These are phyloP conservation scores for Drosophila suzukii DNA, from an alignment of 1,140 invertebrate genomes.

Conservation along the genomic window DNA sequence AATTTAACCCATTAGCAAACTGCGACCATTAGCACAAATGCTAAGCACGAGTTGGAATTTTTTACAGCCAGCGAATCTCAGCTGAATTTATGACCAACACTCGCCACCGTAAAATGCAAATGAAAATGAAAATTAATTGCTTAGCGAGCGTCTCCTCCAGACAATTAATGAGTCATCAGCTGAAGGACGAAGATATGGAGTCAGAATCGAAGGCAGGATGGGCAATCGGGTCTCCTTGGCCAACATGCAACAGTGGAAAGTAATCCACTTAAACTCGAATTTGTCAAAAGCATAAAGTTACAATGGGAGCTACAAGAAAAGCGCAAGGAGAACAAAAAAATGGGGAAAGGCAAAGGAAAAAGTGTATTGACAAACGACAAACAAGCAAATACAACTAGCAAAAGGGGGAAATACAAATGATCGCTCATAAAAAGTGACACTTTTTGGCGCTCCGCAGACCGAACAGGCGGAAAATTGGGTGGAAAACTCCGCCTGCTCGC, in stretches of 20 bases:
- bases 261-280: slow-evolving; percentile 80
- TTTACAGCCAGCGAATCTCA: slow-evolving; percentile 28
- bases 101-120: slow-evolving; percentile 32
- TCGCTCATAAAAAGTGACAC: slow-evolving; percentile 80
- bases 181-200: slow-evolving; percentile 30
- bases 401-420: slow-evolving; percentile 71
- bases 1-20: slow-evolving; percentile 4
- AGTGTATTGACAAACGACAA: slow-evolving; percentile 62
- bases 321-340: slow-evolving; percentile 9
- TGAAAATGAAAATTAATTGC: slow-evolving; percentile 71
- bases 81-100: slow-evolving; percentile 38
- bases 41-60: slow-evolving; percentile 21
- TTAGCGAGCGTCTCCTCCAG: slow-evolving; percentile 25
- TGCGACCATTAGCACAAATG: slow-evolving; percentile 17
- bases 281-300: slow-evolving; percentile 78
- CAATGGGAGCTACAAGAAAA: slow-evolving; percentile 38
- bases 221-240: not conserved
- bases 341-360: slow-evolving; percentile 7
- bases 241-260: slow-evolving; percentile 55
- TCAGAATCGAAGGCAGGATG: slow-evolving; percentile 14
- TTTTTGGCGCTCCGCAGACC: slow-evolving; percentile 54
- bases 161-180: slow-evolving; percentile 74
- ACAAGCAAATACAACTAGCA: slow-evolving; percentile 56
- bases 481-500: not conserved
- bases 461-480: slow-evolving; percentile 1